phyloP scores from a whole-genome alignment of 2,888 invertebrate species.

The Cosmorhoe ocellata region DNA sequence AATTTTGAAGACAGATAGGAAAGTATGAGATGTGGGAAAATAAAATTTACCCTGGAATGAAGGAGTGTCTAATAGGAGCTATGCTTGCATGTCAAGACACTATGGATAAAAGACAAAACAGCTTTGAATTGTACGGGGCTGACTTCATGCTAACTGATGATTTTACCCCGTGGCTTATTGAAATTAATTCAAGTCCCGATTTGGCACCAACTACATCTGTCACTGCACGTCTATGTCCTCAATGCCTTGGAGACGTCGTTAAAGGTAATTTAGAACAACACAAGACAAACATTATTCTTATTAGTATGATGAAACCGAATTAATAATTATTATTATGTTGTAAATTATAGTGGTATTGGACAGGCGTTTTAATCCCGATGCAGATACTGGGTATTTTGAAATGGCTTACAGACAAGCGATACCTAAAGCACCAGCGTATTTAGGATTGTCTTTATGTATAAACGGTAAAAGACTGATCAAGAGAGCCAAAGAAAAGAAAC shows the following conservation, averaged over 20 bases:
- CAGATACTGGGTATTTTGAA: conserved; percentile 92
- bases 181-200: conserved; percentile 97
- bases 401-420: conserved; percentile 89
- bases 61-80: conserved; percentile 88
- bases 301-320: no score
- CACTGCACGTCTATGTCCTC: conserved; percentile 92
- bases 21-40: conserved; percentile 91
- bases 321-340: neutral
- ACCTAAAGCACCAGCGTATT: conserved; percentile 90
- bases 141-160: conserved; percentile 97
- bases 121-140: conserved; percentile 96
- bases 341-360: conserved; percentile 88
- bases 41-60: conserved; percentile 94
- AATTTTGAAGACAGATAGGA: conserved; percentile 85
- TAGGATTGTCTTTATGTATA: conserved; percentile 87
- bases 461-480: conserved; percentile 85
- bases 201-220: conserved; percentile 95
- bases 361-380: conserved; percentile 85
- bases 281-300: neutral
- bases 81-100: conserved; percentile 93
- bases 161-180: conserved; percentile 95
- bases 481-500: conserved; percentile 66
- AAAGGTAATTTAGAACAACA: conserved; percentile 85
- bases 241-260: conserved; percentile 93
- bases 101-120: conserved; percentile 90